Evolutionary conservation across 2,888 invertebrate species (phyloP), one percentile per base, ranked within the genome.

Genomic region (Caenorhabditis uteleia): DNA sequence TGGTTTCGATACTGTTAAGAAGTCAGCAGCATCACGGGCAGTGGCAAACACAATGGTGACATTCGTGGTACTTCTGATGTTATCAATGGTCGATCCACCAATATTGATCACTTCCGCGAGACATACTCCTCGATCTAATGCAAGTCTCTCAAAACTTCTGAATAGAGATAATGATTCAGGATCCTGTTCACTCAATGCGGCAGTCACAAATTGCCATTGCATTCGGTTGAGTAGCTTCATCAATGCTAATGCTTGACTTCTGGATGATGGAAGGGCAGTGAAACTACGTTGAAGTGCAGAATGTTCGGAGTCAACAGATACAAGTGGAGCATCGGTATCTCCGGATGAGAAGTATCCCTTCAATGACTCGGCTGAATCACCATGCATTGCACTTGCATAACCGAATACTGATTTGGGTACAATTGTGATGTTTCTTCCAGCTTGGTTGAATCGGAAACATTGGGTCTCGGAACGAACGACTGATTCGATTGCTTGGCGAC

Each of bases 181-280:
- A 47, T 79, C 77, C 54, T 74, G 70, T 42, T 76, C 77, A 12
- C 69, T 67, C 18, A 74, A 50, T 16, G 77, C 77, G 8, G 77
- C 77, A 7, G 77, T 69, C 7, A 80, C 76, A 43, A 77, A 80
- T 34, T 78, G 75, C 80, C 80, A 80, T 18, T 73, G 64, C 75
- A 78, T 74, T 23, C 69, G 39, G 38, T 62, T 69, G 46, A 80
- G 59, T 7, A 78, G 65, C 33, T 77, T 66, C 25, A 77, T 56
- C 12, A 80, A 66, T n/a, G 77, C 79, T 25, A 70, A 47, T 5
- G 77, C 78, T 43, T 72, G 74, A 47, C 60, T 70, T 44, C 72
- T 59, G 8, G 74, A 72, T 2, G 71, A 70, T 16, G 78, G 78
- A 14, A 76, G 66, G 16, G 76, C 66, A 26, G 74, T 60, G 50